These are phyloP conservation scores for Acanthococcus lagerstroemiae DNA, from an alignment of 2,888 invertebrate genomes.

Conservation along the genomic window DNA sequence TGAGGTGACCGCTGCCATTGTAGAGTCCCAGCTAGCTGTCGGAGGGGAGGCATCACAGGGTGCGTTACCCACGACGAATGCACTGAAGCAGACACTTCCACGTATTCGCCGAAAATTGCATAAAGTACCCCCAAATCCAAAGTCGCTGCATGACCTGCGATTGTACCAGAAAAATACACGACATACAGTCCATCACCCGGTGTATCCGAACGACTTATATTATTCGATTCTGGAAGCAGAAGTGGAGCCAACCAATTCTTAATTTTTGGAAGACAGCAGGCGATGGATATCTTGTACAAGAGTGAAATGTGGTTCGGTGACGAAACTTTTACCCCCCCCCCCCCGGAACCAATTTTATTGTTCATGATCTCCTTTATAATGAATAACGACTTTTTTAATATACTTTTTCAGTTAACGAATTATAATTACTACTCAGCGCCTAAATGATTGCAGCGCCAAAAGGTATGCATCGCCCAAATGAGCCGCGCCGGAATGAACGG, in stretches of 20 bases:
- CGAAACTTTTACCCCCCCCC: too few relatives aligned
- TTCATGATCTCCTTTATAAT: too few relatives aligned
- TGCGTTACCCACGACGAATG: background rate
- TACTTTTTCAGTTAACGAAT: too few relatives aligned
- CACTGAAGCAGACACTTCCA: background rate
- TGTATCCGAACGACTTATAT: too few relatives aligned
- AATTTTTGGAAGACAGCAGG: background rate
- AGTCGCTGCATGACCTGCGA: background rate
- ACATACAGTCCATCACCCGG: background rate
- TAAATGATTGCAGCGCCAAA: too few relatives aligned
- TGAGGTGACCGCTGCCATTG: background rate
- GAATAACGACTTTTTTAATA: too few relatives aligned
- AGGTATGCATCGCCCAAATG: too few relatives aligned
- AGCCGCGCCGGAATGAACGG: too few relatives aligned
- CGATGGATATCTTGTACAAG: background rate
- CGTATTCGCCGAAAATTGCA: background rate
- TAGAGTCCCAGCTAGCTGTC: background rate
- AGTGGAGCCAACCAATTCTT: background rate
- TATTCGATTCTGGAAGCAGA: background rate
- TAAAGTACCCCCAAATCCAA: background rate
- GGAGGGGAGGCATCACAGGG: background rate
- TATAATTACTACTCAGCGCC: too few relatives aligned
- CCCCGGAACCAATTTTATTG: too few relatives aligned
- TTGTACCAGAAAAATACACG: background rate
- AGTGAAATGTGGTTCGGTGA: too few relatives aligned